Conservation (phyloP, 2,888 invertebrate species). For the Unio delphinus region DNA sequence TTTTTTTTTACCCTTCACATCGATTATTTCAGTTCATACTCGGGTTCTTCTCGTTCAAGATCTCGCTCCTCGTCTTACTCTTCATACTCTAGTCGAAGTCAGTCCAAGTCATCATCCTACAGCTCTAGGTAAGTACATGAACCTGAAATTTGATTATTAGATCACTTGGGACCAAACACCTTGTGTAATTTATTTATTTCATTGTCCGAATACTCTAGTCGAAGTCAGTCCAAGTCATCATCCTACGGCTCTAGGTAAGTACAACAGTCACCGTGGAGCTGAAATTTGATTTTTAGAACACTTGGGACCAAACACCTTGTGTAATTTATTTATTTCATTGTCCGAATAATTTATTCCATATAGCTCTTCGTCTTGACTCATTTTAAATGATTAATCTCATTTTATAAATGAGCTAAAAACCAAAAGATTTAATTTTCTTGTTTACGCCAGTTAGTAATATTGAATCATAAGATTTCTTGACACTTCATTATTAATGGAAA, state of each 20-base stretch:
- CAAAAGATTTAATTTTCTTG: too few relatives aligned
- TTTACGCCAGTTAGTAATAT: too few relatives aligned
- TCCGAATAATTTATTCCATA: too few relatives aligned
- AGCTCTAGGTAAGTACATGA: slow-evolving; percentile 53
- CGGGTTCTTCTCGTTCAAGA: slow-evolving; percentile 56
- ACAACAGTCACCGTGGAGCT: neutral
- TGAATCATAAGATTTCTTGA: too few relatives aligned
- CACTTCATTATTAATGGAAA: too few relatives aligned
- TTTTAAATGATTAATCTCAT: too few relatives aligned
- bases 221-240: slow-evolving; percentile 61
- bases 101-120: slow-evolving; percentile 63
- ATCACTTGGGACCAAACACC: too few relatives aligned
- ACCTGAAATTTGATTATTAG: neutral
- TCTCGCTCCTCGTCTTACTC: slow-evolving; percentile 61
- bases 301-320: too few relatives aligned
- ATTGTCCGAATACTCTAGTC: slow-evolving; percentile 37
- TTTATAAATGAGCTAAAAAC: too few relatives aligned
- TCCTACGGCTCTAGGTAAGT: slow-evolving; percentile 49
- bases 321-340: too few relatives aligned
- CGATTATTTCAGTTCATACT: slow-evolving; percentile 57
- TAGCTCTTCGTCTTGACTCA: too few relatives aligned
- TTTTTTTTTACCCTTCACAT: slow-evolving; percentile 1
- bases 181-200: too few relatives aligned
- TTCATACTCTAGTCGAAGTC: slow-evolving; percentile 59
- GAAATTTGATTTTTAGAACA: neutral